Evolutionary conservation across 2,888 invertebrate species (phyloP), one percentile per base, ranked within the genome.

Genomic region (Diarsia rubi): DNA sequence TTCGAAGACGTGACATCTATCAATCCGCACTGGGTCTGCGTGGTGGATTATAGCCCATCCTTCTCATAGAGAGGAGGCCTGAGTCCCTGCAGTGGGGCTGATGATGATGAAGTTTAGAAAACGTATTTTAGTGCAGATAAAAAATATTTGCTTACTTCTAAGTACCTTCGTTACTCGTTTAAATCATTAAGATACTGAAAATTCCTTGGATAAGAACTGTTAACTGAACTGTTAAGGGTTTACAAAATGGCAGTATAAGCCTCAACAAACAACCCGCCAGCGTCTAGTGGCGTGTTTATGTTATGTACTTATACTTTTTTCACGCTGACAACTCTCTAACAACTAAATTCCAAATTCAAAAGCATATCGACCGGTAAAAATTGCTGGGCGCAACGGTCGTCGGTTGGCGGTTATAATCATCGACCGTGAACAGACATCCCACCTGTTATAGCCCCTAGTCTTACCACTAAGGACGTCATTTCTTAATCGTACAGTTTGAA

Each of bases 351-450:
- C 70, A 82, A 83, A 85, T 87, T 83, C 81, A 87, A 84, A 88
- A 84, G 87, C 87, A 87, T 88, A 88, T 84, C 79, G 85, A 83
- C 86, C 87, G 79, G 88, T 88, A 89, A 88, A 89, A 89, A 86
- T 83, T 85, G 69, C 73, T 79, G 78, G 76, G 89, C 84, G 86
- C 93, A 94, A 93, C 95, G 93, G 94, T 93, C 92, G 89, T 80
- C 88, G 59, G 88, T 88, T 88, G 93, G 91, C 96, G 94, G 96
- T 95, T 95, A 91, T 80, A 90, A 79, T 83, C 94, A 95, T 86
- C 80, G 76, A 94, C 90, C 96, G 95, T 95, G 94, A 96, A 95
- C 90, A 88, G 88, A 88, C 78, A 14, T 14, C 76, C 86, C 95
- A 94, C 93, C 95, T 94, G 94, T 93, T 93, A 90, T 80, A 79